A percentile compares a stretch with the other conserved stretches of the same genome.
Conservation (phyloP, 2,888 invertebrate genomes). For the Himalopsyche kuldschensis region DNA sequence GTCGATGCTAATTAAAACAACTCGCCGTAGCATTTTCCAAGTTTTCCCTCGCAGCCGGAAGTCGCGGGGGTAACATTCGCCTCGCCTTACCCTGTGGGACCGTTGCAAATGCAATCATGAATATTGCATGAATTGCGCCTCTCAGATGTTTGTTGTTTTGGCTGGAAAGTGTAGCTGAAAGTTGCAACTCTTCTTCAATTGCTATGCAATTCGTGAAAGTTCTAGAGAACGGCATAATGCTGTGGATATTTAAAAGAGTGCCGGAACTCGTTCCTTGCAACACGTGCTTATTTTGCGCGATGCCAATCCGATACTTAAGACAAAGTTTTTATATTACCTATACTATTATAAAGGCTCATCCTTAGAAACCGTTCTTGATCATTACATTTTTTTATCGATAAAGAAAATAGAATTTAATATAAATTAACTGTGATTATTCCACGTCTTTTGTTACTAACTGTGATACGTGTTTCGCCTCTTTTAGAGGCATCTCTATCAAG, state of each 20-base stretch:
- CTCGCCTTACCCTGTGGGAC: not conserved
- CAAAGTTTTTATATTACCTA: no score
- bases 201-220: not conserved
- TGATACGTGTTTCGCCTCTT: no score
- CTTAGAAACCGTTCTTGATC: no score
- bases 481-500: no score
- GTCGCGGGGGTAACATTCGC: not conserved
- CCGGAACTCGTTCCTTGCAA: not conserved
- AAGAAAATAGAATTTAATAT: no score
- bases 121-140: slow-evolving; percentile 22
- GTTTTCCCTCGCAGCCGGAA: not conserved
- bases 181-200: not conserved
- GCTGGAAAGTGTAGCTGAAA: not conserved
- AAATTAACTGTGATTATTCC: no score
- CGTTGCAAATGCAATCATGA: slow-evolving; percentile 8
- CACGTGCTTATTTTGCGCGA: no score
- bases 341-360: no score
- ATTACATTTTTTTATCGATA: no score
- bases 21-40: slow-evolving; percentile 1
- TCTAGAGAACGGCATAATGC: not conserved
- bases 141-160: not conserved
- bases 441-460: no score
- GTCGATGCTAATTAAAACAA: slow-evolving; percentile 21
- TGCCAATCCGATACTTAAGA: no score
- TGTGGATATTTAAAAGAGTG: not conserved